These are phyloP conservation scores for Callosobruchus maculatus DNA, from an alignment of 2,888 invertebrate genomes.

Conservation along the genomic window DNA sequence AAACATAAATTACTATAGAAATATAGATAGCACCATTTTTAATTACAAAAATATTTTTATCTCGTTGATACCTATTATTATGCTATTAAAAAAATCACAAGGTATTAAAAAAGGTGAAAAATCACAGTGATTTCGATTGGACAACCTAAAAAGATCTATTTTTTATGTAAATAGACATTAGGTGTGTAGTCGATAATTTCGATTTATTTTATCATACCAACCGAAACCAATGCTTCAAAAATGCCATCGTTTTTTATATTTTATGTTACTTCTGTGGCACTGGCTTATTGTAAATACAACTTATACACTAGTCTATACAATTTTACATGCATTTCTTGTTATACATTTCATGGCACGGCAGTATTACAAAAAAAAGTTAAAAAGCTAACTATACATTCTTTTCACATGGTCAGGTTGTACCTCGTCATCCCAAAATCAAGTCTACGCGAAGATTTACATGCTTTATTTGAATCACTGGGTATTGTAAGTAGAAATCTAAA, in stretches of 20 bases:
- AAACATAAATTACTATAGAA: conserved; percentile 30
- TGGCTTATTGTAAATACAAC: conserved; percentile 30
- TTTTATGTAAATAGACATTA: neutral
- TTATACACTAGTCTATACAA: conserved; percentile 46
- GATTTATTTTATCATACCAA: neutral
- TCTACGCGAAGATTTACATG: too few species aligned
- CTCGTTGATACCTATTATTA: conserved; percentile 6
- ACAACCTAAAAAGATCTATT: neutral
- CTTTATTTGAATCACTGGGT: too few species aligned
- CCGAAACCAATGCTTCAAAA: neutral
- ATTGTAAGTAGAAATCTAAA: too few species aligned
- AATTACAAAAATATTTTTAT: conserved; percentile 28
- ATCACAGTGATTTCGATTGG: neutral
- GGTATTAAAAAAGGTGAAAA: neutral
- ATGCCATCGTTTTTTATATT: conserved; percentile 14
- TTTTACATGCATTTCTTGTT: conserved; percentile 42
- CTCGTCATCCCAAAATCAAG: conserved; percentile 25
- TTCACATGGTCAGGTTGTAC: conserved; percentile 22
- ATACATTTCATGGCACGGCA: conserved; percentile 44
- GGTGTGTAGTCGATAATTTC: too few species aligned
- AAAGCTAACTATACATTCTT: conserved; percentile 40
- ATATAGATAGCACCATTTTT: conserved; percentile 20
- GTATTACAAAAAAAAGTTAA: conserved; percentile 42
- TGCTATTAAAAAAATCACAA: neutral
- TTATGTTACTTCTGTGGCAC: neutral